Evolutionary conservation across 2,113 vertebrate species (phyloP).

Genomic region (Forbesichthys agassizii): DNA sequence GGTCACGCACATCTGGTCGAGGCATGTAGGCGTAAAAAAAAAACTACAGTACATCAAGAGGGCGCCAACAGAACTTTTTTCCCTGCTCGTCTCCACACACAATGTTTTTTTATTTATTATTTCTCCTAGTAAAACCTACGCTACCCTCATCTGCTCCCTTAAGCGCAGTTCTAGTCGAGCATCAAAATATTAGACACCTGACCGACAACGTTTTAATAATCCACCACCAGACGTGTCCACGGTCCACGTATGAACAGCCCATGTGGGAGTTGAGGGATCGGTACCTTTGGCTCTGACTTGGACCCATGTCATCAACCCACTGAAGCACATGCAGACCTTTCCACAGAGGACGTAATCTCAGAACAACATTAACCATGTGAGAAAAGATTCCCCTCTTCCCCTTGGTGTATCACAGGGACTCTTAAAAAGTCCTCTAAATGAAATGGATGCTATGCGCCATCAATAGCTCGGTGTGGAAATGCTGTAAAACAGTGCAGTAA

Average conservation of each 20-base stretch:
- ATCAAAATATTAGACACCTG: too few relatives aligned
- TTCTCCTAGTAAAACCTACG: too few relatives aligned
- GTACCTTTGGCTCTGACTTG: too few relatives aligned
- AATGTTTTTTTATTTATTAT: neutral
- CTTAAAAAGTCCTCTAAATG: slow-evolving; percentile 45
- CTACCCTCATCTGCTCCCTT: too few relatives aligned
- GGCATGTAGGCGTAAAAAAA: slow-evolving; percentile 17
- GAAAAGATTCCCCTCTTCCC: slow-evolving; percentile 15
- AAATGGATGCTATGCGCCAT: slow-evolving; percentile 48
- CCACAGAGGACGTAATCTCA: too few relatives aligned
- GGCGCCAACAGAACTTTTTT: neutral
- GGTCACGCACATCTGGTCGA: slow-evolving; percentile 53
- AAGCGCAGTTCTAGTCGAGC: too few relatives aligned
- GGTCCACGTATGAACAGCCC: too few relatives aligned
- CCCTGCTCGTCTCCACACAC: neutral
- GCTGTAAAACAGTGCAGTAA: slow-evolving; percentile 57
- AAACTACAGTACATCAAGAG: neutral
- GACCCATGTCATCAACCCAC: too few relatives aligned
- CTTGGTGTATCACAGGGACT: slow-evolving; percentile 29
- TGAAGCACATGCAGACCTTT: too few relatives aligned
- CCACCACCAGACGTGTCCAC: too few relatives aligned
- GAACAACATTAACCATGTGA: slow-evolving; percentile 45
- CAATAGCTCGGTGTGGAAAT: slow-evolving; percentile 53
- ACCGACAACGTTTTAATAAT: too few relatives aligned
- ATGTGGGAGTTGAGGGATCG: too few relatives aligned